phyloP scores from a whole-genome alignment of 2,797 vertebrate species.

The Dendrocincla fuliginosa region DNA sequence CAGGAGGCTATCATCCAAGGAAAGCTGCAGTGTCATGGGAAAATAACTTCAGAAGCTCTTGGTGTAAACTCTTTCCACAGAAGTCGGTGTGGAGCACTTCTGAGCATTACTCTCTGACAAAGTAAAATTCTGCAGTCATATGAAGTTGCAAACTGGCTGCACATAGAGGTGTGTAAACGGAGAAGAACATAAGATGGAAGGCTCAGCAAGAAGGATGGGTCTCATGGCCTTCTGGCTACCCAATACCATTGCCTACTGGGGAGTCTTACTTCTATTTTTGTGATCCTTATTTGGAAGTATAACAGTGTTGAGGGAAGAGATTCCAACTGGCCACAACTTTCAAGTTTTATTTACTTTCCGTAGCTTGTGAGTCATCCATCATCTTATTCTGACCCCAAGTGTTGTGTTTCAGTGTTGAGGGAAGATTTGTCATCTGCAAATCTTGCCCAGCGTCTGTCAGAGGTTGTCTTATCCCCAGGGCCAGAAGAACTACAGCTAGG shows the following conservation, averaged over 20 bases:
- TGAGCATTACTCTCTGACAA: background rate
- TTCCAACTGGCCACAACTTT: background rate
- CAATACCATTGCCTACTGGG: background rate
- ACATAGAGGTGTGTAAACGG: background rate
- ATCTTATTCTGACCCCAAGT: background rate
- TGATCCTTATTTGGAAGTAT: background rate
- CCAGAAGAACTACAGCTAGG: background rate
- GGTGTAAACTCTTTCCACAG: background rate
- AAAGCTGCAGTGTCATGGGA: background rate
- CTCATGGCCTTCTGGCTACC: background rate
- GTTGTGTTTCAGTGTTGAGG: background rate
- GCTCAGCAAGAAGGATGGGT: background rate
- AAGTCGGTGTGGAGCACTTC: background rate
- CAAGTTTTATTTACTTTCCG: background rate
- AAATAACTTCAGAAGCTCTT: background rate
- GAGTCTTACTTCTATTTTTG: background rate
- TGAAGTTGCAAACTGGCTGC: background rate
- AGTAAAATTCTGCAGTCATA: background rate
- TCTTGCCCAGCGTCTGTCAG: background rate
- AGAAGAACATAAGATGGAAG: background rate
- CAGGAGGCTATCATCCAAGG: background rate
- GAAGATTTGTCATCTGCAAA: background rate
- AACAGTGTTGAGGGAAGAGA: background rate
- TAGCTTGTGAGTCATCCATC: background rate
- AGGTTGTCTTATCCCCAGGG: background rate